Base-by-base conservation (phyloP, 2,113 vertebrate species). In the Oplegnathus fasciatus region DNA sequence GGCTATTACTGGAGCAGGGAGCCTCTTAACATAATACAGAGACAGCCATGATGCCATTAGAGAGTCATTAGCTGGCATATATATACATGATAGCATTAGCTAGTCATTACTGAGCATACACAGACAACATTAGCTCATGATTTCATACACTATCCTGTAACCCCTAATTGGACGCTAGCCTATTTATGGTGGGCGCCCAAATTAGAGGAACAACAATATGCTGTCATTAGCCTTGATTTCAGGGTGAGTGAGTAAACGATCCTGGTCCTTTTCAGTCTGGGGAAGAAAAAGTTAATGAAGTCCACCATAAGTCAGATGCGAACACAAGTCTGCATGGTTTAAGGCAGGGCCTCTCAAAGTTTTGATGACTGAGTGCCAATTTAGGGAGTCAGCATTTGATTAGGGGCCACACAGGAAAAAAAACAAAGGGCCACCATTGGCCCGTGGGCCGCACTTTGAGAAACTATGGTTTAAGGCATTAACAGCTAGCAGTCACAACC, bases 1-100 rank as follows among this genome's bases (percentile, higher is more conserved):
- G 80, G 91, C 92, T 94, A 93, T 93, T 92, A 94, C 91, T 93
- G 93, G 85, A 93, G 88, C 93, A 88, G 83, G 94, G 87, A 93
- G 89, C 90, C 92, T 90, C 70, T 91, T 93, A 94, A 95, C 92
- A 91, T 90, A 89, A 94, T 89, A 89, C 91, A 93, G 92, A 86
- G 88, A 89, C 88, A 79, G 85, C 77, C 81, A 81, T 93, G 93
- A 94, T 95, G 54, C 87, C 91, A 92, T 94, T 92, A 93, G 85
- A 74, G 89, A 93, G 88, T 93, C 94, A 93, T 94, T 93, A 93
- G 93, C 46, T 26, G 18, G 82, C 86, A 88, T 86, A 91, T 83
- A 90, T 92, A 86, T 88, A 91, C 83, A 87, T 88, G 91, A 94
- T 93, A 93, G 88, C 91, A 93, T 94, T 92, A 93, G 87, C 64